Evolutionary conservation across 1,140 invertebrate species (phyloP).

Genomic region (Berghia stephanieae): DNA sequence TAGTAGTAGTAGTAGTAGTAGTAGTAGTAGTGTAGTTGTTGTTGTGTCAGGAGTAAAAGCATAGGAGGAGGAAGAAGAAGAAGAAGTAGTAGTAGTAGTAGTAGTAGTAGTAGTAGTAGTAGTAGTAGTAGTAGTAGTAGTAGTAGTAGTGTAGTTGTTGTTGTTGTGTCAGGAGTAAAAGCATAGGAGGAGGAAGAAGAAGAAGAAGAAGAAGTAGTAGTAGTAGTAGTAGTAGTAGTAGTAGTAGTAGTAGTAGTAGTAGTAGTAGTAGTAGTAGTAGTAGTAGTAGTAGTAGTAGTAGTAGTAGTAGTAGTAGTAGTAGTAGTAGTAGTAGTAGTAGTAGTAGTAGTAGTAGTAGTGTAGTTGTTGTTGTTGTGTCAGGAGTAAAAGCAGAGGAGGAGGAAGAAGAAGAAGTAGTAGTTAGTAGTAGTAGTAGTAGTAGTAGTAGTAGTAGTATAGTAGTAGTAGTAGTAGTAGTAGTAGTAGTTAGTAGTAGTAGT

Average conservation of each 20-base stretch:
- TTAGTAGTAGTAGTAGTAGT: too few relatives aligned
- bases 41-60: too few relatives aligned
- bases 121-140: slow-evolving; percentile 7
- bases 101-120: slow-evolving; percentile 4
- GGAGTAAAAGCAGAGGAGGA: too few relatives aligned
- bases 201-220: background rate
- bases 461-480: too few relatives aligned
- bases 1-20: slow-evolving; percentile 8
- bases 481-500: too few relatives aligned
- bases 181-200: background rate
- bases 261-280: background rate
- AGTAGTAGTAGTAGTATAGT: too few relatives aligned
- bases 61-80: too few relatives aligned
- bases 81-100: background rate
- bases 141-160: too few relatives aligned
- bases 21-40: too few relatives aligned
- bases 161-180: too few relatives aligned
- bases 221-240: background rate
- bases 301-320: background rate
- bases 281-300: background rate
- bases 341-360: background rate
- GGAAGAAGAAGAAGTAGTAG: too few relatives aligned
- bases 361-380: too few relatives aligned
- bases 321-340: background rate
- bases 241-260: background rate